A percentile compares a stretch with the other conserved stretches of the same genome.
Conservation (phyloP, 1,140 invertebrate genomes). For the Yoshiicerus persimilis region DNA sequence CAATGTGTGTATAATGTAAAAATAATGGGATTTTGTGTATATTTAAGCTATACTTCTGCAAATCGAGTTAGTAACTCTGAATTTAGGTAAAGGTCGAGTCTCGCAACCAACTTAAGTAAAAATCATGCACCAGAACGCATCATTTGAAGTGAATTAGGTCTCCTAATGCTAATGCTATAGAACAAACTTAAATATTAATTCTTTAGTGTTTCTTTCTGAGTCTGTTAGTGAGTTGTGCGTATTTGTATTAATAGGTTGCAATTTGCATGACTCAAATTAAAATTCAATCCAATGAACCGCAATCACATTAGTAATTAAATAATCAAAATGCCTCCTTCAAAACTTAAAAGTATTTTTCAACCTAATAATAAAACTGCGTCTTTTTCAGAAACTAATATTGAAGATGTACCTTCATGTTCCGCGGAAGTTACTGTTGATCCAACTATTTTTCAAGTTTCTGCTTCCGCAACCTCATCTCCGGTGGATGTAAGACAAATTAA, state of each 20-base stretch:
- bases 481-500: not conserved
- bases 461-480: not conserved
- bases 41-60: not conserved
- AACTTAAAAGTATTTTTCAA: not conserved
- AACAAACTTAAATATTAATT: not conserved
- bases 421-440: not conserved
- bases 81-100: conserved; percentile 10
- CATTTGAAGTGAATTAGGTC: not conserved
- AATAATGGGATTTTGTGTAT: not conserved
- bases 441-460: not conserved
- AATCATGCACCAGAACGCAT: not conserved
- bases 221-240: not conserved
- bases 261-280: not conserved
- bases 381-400: not conserved
- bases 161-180: not conserved
- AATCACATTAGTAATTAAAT: not conserved
- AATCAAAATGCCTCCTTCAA: not conserved
- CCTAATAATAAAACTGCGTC: not conserved
- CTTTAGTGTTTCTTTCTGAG: not conserved
- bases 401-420: not conserved
- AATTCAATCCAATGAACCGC: not conserved
- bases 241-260: not conserved
- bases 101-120: not conserved
- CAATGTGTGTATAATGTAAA: not conserved
- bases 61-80: not conserved